These are phyloP conservation scores for Asteroscopus sphinx DNA, from an alignment of 2,888 invertebrate species.

Conservation along the genomic window DNA sequence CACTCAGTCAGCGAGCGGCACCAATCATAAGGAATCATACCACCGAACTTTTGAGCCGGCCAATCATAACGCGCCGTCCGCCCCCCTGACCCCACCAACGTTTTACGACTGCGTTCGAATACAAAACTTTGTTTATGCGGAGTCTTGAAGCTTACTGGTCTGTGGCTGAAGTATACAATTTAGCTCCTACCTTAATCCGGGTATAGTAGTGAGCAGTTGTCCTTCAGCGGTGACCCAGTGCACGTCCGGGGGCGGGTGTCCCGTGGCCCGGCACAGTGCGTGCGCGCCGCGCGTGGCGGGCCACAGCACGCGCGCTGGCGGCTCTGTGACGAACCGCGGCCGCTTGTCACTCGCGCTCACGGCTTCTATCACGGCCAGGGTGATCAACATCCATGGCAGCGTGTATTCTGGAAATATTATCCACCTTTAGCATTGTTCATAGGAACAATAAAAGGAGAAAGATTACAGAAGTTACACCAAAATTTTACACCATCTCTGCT, in stretches of 20 bases:
- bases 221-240: constrained; percentile 86
- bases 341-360: constrained; percentile 79
- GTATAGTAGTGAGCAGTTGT: constrained; percentile 84
- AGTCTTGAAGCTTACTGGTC: no score
- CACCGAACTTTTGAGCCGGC: no score
- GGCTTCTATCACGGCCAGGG: constrained; percentile 66
- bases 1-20: no score
- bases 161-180: not conserved
- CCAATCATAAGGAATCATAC: no score
- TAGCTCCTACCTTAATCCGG: constrained; percentile 77
- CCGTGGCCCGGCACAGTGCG: constrained; percentile 80
- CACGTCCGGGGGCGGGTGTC: constrained; percentile 81
- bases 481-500: no score
- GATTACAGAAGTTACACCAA: no score
- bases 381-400: constrained; percentile 67
- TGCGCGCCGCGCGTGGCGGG: constrained; percentile 83
- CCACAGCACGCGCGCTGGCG: constrained; percentile 83
- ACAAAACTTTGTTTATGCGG: no score
- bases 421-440: not conserved
- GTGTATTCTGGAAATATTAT: constrained; percentile 56
- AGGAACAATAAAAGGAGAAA: no score
- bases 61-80: no score
- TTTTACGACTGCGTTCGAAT: no score
- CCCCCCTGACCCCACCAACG: no score
- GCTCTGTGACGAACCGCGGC: constrained; percentile 81